Conservation (phyloP, 1,140 invertebrate species). For the Melanaphis sacchari region DNA sequence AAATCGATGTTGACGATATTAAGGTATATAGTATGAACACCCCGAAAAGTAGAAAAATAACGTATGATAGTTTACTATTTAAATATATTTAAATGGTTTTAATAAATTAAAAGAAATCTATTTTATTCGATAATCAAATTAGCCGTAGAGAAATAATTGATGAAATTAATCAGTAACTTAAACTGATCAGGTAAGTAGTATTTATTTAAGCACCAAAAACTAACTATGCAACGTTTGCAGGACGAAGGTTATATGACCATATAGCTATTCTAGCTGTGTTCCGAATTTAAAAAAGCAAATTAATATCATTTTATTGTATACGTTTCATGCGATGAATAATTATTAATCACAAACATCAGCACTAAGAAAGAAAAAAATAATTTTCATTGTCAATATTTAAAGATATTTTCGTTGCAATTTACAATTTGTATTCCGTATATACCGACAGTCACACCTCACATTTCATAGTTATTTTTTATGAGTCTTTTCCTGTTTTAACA, state of each 20-base stretch:
- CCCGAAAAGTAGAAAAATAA: not conserved
- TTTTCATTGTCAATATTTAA: slow-evolving; percentile 30
- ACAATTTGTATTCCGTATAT: not conserved
- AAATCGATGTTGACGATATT: not conserved
- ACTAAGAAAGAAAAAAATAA: not conserved
- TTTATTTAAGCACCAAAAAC: not conserved
- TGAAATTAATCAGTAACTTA: not conserved
- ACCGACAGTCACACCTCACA: not conserved
- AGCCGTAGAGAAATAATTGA: not conserved
- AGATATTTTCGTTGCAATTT: not conserved
- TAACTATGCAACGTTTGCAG: not conserved
- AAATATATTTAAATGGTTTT: not conserved
- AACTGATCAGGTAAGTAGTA: not conserved
- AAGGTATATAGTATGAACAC: too few species aligned
- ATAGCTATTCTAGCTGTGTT: not conserved
- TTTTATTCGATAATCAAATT: not conserved
- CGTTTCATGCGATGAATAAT: not conserved
- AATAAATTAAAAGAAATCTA: not conserved
- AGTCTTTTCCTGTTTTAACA: not conserved
- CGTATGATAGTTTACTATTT: too few species aligned
- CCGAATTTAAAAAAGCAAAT: not conserved
- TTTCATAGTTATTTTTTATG: not conserved
- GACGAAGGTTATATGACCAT: not conserved
- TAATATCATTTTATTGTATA: not conserved
- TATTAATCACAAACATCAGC: not conserved